Percentiles rank a stretch among this genome's conserved stretches.
Conservation (phyloP, 1,140 invertebrate species). For the Ceratina australensis region DNA sequence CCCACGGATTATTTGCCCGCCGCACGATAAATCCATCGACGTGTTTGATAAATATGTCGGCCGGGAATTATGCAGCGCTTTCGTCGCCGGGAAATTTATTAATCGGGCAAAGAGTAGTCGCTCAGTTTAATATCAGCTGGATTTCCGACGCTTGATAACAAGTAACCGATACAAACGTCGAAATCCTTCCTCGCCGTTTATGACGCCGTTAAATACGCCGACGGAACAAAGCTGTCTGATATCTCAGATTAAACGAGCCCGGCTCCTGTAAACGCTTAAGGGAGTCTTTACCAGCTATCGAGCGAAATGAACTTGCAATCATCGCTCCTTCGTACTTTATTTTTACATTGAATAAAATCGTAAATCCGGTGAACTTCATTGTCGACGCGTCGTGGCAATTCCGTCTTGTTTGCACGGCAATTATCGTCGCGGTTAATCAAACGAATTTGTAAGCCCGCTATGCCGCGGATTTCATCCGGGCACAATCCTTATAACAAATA, state of each 20-base stretch:
- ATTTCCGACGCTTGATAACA: too few species aligned
- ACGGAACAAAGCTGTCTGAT: not conserved
- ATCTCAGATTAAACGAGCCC: not conserved
- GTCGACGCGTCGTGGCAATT: slow-evolving; percentile 8
- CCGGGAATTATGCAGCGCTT: slow-evolving; percentile 3
- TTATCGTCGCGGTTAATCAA: slow-evolving; percentile 54
- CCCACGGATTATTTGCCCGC: not conserved
- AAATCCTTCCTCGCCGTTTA: not conserved
- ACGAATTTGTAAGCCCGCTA: slow-evolving; percentile 18
- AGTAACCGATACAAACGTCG: too few species aligned
- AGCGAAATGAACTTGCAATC: not conserved
- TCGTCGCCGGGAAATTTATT: slow-evolving; percentile 15
- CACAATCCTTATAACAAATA: slow-evolving; percentile 70
- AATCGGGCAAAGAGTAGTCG: slow-evolving; percentile 4
- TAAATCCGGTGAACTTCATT: too few species aligned
- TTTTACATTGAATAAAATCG: too few species aligned
- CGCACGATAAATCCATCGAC: slow-evolving; percentile 8
- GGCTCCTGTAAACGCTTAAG: too few species aligned
- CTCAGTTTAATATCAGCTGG: not conserved
- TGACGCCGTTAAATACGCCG: not conserved
- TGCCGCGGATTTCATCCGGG: slow-evolving; percentile 51
- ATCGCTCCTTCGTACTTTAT: not conserved
- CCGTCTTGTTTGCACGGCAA: slow-evolving; percentile 40
- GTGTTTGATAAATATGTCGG: not conserved
- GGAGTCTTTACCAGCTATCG: not conserved